phyloP scores from a whole-genome alignment of 2,888 invertebrate genomes.

The Linyphia triangularis region DNA sequence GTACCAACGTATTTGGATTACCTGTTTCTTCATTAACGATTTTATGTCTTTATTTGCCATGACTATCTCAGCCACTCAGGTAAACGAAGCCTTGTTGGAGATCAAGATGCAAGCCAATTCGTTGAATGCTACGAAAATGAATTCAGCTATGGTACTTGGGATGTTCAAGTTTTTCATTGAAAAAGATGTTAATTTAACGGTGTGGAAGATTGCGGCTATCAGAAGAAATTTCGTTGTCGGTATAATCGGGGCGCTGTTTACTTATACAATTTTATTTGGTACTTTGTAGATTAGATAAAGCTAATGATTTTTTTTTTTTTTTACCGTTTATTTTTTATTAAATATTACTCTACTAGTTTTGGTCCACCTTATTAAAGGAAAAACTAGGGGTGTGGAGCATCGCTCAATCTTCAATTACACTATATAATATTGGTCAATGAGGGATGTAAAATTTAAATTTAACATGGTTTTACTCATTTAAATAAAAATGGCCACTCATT shows the following conservation, averaged over 20 bases:
- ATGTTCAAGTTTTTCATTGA: background rate
- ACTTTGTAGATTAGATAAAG: too few relatives aligned
- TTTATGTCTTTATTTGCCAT: background rate
- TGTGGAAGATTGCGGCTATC: constrained; percentile 3
- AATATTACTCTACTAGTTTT: too few relatives aligned
- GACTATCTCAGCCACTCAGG: background rate
- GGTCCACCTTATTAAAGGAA: too few relatives aligned
- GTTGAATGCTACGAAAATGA: background rate
- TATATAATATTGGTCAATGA: too few relatives aligned
- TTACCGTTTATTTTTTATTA: too few relatives aligned
- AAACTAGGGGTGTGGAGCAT: too few relatives aligned
- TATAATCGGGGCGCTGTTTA: background rate
- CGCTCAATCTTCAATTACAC: too few relatives aligned
- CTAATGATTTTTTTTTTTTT: too few relatives aligned
- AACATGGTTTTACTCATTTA: too few relatives aligned
- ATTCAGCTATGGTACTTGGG: background rate
- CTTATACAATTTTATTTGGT: too few relatives aligned
- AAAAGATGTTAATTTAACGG: background rate
- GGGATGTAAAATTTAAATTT: too few relatives aligned
- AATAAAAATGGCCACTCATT: too few relatives aligned
- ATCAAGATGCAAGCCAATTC: background rate
- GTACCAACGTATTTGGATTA: background rate
- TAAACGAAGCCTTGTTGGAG: background rate
- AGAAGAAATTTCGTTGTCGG: constrained; percentile 5
- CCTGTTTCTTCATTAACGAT: background rate